Evolutionary conservation across 2,113 vertebrate genomes (phyloP).

Genomic region (Perca fluviatilis): DNA sequence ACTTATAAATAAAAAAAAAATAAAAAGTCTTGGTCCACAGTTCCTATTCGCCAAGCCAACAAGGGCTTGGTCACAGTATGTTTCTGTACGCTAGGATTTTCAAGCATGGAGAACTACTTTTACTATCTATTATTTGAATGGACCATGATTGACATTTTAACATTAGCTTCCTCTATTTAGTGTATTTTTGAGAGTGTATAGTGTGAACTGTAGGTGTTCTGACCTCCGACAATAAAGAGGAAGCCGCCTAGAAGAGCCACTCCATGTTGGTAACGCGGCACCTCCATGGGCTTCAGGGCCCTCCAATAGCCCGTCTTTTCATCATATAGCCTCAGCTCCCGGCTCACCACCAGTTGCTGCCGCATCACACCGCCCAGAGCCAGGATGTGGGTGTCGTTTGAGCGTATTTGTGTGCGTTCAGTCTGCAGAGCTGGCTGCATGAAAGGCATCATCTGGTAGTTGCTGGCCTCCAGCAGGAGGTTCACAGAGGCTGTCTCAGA

Average conservation of each 20-base stretch:
- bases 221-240: constrained; percentile 88
- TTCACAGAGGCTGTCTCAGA: constrained; percentile 84
- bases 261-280: constrained; percentile 87
- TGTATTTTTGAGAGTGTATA: not conserved
- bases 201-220: constrained; percentile 36
- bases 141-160: not conserved
- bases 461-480: constrained; percentile 88
- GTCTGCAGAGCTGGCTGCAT: constrained; percentile 86
- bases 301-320: constrained; percentile 78
- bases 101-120: too few species aligned
- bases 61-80: not conserved
- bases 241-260: constrained; percentile 87
- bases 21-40: not conserved
- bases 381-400: constrained; percentile 82
- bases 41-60: not conserved
- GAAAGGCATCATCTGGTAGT: constrained; percentile 90
- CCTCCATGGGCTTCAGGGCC: constrained; percentile 86
- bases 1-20: too few species aligned
- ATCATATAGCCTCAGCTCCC: constrained; percentile 85
- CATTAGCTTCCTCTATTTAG: not conserved
- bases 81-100: not conserved
- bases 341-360: constrained; percentile 88
- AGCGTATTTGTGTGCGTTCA: constrained; percentile 86
- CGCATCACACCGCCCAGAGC: constrained; percentile 87
- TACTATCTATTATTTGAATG: not conserved